A percentile compares a stretch with the other conserved stretches of the same genome.
Conservation (phyloP, 35 echinoderm and acorn worm species). For the Amphiura filiformis region DNA sequence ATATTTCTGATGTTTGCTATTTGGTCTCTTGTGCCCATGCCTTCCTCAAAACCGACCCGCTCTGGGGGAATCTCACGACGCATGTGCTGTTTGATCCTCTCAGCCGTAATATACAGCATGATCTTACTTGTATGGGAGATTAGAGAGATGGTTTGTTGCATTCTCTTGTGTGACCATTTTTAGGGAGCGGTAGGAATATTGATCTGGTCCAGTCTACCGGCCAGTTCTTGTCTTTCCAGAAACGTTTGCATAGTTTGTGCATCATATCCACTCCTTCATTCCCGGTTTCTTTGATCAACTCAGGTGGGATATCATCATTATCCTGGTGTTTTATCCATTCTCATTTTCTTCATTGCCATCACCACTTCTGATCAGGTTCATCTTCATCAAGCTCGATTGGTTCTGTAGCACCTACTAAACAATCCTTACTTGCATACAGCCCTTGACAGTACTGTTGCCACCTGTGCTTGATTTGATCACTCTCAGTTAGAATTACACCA, state of each 20-base stretch:
- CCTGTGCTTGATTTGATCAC: not conserved
- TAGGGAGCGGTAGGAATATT: constrained; percentile 11
- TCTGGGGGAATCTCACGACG: constrained; percentile 32
- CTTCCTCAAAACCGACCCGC: constrained; percentile 44
- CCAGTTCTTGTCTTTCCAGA: constrained; percentile 49
- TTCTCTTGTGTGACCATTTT: constrained; percentile 40
- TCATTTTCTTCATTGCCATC: constrained; percentile 9
- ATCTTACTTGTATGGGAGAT: constrained; percentile 53
- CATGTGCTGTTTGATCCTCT: constrained; percentile 9
- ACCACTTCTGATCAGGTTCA: not conserved
- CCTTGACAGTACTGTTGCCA: not conserved
- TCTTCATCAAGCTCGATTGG: not conserved
- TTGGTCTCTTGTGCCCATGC: constrained; percentile 56
- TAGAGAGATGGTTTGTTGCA: constrained; percentile 41
- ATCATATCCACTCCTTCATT: not conserved
- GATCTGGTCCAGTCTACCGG: constrained; percentile 31
- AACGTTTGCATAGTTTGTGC: constrained; percentile 30
- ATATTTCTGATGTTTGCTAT: constrained; percentile 51
- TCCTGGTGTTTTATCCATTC: constrained; percentile 6
- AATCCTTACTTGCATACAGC: not conserved
- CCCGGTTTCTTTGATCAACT: constrained; percentile 2
- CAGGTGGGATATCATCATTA: constrained; percentile 1
- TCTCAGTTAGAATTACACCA: not conserved
- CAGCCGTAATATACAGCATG: constrained; percentile 28
- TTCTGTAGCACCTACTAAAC: not conserved